Conservation (phyloP, 1,140 invertebrate genomes). For the Neodiprion pinetum region DNA sequence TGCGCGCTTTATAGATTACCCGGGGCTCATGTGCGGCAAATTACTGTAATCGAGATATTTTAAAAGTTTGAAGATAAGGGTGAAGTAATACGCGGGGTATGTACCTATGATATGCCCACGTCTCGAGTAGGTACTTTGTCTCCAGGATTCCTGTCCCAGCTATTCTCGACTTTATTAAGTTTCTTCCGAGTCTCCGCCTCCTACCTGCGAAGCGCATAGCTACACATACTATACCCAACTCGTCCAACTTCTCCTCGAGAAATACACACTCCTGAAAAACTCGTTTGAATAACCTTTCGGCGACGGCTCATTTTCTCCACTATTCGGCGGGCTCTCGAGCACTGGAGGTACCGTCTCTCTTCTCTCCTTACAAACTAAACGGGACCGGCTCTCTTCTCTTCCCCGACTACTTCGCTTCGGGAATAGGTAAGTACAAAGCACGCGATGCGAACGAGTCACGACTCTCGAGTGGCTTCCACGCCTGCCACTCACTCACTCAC, state of each 20-base stretch:
- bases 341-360: background rate
- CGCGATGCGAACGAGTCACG: background rate
- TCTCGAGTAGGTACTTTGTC: no score
- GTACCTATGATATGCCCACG: no score
- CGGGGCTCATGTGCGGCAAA: no score
- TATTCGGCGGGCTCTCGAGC: background rate
- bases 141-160: no score
- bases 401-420: background rate
- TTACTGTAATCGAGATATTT: no score
- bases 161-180: no score
- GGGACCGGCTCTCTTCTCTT: background rate
- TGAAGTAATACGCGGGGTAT: no score
- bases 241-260: background rate
- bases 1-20: no score
- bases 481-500: background rate
- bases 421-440: background rate
- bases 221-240: no score
- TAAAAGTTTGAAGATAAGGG: no score
- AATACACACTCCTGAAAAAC: background rate
- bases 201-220: no score
- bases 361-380: background rate
- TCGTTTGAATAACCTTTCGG: conserved; percentile 3
- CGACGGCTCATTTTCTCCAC: background rate
- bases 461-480: background rate
- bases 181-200: no score